Base-by-base conservation (phyloP, 2,888 invertebrate genomes). In the Colletes collaris region DNA sequence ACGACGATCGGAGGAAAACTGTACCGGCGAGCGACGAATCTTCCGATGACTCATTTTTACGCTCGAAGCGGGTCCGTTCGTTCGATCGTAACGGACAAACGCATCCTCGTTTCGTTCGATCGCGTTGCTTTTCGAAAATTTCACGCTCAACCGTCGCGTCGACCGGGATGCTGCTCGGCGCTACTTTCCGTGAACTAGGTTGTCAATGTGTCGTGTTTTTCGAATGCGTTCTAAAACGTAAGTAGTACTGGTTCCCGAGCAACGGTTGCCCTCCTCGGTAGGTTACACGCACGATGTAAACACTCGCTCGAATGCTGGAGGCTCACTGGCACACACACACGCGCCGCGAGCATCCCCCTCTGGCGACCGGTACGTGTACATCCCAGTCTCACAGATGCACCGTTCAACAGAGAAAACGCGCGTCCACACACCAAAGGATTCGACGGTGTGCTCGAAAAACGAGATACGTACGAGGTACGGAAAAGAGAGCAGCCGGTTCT, bases 401-500 rank as follows among this genome's bases (percentile, higher is more conserved):
- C 62, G 52, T 44, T 2, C 64, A 53, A 72, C 72, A 60, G 52
- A 56, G 49, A 71, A 16, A 8, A 11, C 16, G 19, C 70, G 16
- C 53, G 50, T 56, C 13, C 37, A 46, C 52, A 13, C 62, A 35
- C 68, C 52, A 52, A 35, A 2, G 50, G 68, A 58, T 65, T 60
- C 68, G 75, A 55, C 35, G 74, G 59, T 52, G 13, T 27, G 65
- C 44, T 70, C 69, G 68, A 86, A 80, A 80, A 81, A 68, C 66
- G 63, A 78, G 73, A 46, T 68, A 65, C 78, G 52, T 68, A 65
- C 78, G 64, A 73, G 53, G 80, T 70, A 82, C 72, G 76, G 73
- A 84, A 85, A 83, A 72, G 67, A 82, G 82, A 81, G 60, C 82
- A 76, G 67, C 77, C 81, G 69, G 63, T 66, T 79, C 73, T 67